A percentile compares a stretch with the other conserved stretches of the same genome.
These are phyloP conservation scores for Monochamus alternatus DNA, from an alignment of 2,888 invertebrate genomes.

Conservation along the genomic window DNA sequence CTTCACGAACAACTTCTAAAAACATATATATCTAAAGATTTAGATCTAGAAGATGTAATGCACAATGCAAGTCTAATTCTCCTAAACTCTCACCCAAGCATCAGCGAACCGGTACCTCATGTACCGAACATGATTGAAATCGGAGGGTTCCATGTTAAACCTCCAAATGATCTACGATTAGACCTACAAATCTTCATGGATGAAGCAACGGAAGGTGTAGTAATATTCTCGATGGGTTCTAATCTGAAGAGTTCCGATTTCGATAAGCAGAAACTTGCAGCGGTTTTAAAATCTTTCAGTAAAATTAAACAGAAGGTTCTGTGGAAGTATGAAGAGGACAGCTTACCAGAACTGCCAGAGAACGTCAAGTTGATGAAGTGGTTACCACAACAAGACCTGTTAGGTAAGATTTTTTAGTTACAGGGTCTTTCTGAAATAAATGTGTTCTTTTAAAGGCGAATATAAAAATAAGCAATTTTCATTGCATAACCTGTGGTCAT, in stretches of 20 bases:
- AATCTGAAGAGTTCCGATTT: slow-evolving; percentile 74
- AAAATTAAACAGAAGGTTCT: slow-evolving; percentile 76
- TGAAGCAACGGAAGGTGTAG: slow-evolving; percentile 71
- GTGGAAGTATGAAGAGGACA: slow-evolving; percentile 80
- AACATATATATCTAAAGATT: slow-evolving; percentile 55
- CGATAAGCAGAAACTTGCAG: slow-evolving; percentile 72
- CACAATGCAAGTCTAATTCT: slow-evolving; percentile 61
- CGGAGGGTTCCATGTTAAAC: slow-evolving; percentile 72
- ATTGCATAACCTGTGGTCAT: too few species aligned
- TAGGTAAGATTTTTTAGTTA: slow-evolving; percentile 47
- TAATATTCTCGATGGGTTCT: slow-evolving; percentile 76
- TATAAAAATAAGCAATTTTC: too few species aligned
- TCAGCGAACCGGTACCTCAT: slow-evolving; percentile 71
- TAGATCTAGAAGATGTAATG: slow-evolving; percentile 53
- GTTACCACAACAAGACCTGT: slow-evolving; percentile 60
- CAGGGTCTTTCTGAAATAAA: too few species aligned
- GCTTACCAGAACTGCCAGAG: slow-evolving; percentile 55
- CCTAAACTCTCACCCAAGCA: slow-evolving; percentile 71
- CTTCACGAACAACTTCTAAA: slow-evolving; percentile 54
- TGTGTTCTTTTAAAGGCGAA: too few species aligned
- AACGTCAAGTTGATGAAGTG: slow-evolving; percentile 66
- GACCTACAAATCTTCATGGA: slow-evolving; percentile 73
- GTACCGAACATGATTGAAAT: slow-evolving; percentile 75
- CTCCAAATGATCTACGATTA: slow-evolving; percentile 55
- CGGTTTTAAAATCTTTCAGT: slow-evolving; percentile 74